Evolutionary conservation across 2,888 invertebrate genomes (phyloP).

Genomic region (Lasius platythorax): DNA sequence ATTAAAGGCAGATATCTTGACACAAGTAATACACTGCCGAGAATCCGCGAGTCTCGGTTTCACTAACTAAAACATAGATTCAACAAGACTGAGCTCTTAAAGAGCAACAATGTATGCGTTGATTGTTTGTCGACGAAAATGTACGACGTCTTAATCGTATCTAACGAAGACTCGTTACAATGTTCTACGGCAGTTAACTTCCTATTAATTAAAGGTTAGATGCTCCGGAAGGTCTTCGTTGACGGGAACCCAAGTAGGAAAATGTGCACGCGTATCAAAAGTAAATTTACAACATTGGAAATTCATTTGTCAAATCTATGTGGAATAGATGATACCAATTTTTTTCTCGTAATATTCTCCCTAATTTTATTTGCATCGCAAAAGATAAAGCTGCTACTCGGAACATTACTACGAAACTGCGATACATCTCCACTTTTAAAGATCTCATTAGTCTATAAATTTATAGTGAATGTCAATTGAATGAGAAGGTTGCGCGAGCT

Average conservation of each 20-base stretch:
- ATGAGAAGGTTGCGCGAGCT: neutral
- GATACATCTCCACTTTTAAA: neutral
- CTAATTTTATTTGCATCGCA: neutral
- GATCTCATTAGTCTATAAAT: slow-evolving; percentile 29
- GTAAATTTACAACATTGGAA: neutral
- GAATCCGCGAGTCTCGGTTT: neutral
- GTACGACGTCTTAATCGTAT: slow-evolving; percentile 4
- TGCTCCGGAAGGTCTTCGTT: neutral
- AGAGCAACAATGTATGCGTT: neutral
- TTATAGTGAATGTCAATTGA: neutral
- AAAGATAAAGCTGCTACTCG: neutral
- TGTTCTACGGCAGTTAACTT: neutral
- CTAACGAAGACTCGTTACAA: slow-evolving; percentile 22
- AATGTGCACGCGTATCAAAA: neutral
- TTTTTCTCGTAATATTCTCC: neutral
- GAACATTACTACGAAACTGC: neutral
- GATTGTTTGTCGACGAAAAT: neutral
- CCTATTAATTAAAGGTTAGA: slow-evolving; percentile 17
- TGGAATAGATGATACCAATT: neutral
- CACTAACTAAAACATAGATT: no score
- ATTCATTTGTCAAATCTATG: neutral
- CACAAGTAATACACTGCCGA: neutral
- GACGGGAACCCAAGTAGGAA: neutral
- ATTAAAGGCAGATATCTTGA: neutral
- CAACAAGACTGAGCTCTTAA: neutral